Percentiles rank a stretch among this genome's conserved stretches.
Evolutionary conservation across 2,888 invertebrate species (phyloP).

Genomic region (Aleiodes leptofemur): DNA sequence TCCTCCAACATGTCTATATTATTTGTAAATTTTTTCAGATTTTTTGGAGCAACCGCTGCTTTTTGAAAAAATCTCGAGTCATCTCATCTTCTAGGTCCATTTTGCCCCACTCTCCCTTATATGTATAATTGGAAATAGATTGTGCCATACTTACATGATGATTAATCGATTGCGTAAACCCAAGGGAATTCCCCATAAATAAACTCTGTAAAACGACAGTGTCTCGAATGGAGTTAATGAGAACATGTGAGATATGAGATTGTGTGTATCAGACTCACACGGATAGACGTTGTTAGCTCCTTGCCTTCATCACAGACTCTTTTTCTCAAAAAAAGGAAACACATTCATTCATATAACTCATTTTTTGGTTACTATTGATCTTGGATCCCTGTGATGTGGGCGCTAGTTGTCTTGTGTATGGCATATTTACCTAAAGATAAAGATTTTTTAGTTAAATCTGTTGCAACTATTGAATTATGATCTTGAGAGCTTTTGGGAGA

Average conservation of each 20-base stretch:
- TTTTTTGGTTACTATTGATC: conserved; percentile 13
- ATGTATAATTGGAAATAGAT: background rate
- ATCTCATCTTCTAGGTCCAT: too few relatives aligned
- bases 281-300: conserved; percentile 67
- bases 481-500: conserved; percentile 45
- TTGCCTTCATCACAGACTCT: conserved; percentile 67
- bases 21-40: too few relatives aligned
- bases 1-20: too few relatives aligned
- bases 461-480: conserved; percentile 26
- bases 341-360: background rate
- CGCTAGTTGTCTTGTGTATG: conserved; percentile 72
- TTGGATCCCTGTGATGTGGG: conserved; percentile 66
- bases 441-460: conserved; percentile 23
- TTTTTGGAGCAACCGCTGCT: too few relatives aligned
- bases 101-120: too few relatives aligned
- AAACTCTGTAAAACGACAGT: conserved; percentile 17
- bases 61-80: too few relatives aligned
- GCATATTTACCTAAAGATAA: conserved; percentile 36
- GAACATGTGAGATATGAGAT: conserved; percentile 6
- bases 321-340: conserved; percentile 10
- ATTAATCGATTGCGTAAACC: conserved; percentile 14
- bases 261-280: conserved; percentile 24
- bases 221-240: conserved; percentile 20
- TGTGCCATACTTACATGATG: conserved; percentile 3
- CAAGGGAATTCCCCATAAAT: conserved; percentile 14